Evolutionary conservation across 2,113 vertebrate genomes (phyloP), one percentile per base, ranked within the genome.

Genomic region (Nipponia nippon): DNA sequence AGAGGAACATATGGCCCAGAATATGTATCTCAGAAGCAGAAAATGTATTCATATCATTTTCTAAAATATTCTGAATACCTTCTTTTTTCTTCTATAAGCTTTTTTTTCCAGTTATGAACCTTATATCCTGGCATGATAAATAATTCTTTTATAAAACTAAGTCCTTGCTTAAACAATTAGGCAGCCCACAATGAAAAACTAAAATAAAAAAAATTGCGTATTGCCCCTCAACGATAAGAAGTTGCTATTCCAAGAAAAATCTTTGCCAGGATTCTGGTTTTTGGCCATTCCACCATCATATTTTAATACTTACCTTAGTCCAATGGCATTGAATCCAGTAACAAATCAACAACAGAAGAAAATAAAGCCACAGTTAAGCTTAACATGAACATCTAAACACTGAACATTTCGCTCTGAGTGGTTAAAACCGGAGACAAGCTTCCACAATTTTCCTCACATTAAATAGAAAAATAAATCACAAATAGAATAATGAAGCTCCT

Each of bases 1-100:
- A 96, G 70, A 96, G 53, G 66, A 95, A 85, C 96, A 97, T 95
- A 96, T 93, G 95, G 89, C 66, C 46, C 34, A 73, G 73, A 94
- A 90, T 83, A 91, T 36, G 52, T 59, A 78, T 42, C 78, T 71
- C 53, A 16, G 78, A 93, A 87, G 81, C 38, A 88, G 30, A 89
- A 95, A 94, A 91, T 81, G 21, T 58, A 90, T 77, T 91, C 58
- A 72, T 46, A 52, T 49, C 1, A 3, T 76, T 94, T 87, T 86
- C 47, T 86, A 66, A 95, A 95, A 88, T 93, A 93, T 88, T 83
- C 89, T 52, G 17, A 61, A 89, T 73, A 59, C 25, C 27, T 70
- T 52, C 4, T 36, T 94, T 77, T 83, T 80, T 30, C 30, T 66
- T 32, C 25, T 38, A 15, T 30, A 87, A 73, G 70, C 47, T 73